Conservation (phyloP, 2,113 vertebrate genomes). For the Callipepla squamata region DNA sequence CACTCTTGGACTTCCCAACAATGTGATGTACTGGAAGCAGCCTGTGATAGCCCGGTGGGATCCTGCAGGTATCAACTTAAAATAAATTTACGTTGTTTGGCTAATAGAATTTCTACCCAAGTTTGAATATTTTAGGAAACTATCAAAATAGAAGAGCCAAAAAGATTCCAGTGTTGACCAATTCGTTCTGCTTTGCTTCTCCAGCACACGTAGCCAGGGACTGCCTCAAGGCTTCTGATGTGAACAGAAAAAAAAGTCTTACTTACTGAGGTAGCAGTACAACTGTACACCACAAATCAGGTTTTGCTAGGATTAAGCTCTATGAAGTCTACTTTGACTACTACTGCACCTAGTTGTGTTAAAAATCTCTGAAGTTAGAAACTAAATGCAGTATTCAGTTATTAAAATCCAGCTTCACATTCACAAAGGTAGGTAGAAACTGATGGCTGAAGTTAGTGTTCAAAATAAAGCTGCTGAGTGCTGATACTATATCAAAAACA, state of each 20-base stretch:
- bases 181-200: neutral
- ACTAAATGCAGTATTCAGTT: neutral
- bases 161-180: neutral
- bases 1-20: conserved; percentile 74
- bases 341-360: too few relatives aligned
- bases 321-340: neutral
- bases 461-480: neutral
- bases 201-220: neutral
- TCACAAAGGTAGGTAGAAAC: neutral
- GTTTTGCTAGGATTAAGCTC: neutral
- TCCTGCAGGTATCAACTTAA: conserved; percentile 72
- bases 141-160: neutral
- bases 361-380: neutral
- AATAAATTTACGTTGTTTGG: neutral
- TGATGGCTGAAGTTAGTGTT: neutral
- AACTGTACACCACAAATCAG: neutral
- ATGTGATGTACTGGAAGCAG: conserved; percentile 80
- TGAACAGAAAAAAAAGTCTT: neutral
- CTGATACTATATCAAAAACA: neutral
- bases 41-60: conserved; percentile 89
- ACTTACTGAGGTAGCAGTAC: neutral
- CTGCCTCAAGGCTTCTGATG: neutral
- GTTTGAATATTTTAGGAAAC: neutral
- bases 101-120: neutral
- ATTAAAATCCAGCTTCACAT: neutral